A percentile compares a stretch with the other conserved stretches of the same genome.
phyloP scores from a whole-genome alignment of 2,888 invertebrate genomes.

The Yponomeuta malinellus region DNA sequence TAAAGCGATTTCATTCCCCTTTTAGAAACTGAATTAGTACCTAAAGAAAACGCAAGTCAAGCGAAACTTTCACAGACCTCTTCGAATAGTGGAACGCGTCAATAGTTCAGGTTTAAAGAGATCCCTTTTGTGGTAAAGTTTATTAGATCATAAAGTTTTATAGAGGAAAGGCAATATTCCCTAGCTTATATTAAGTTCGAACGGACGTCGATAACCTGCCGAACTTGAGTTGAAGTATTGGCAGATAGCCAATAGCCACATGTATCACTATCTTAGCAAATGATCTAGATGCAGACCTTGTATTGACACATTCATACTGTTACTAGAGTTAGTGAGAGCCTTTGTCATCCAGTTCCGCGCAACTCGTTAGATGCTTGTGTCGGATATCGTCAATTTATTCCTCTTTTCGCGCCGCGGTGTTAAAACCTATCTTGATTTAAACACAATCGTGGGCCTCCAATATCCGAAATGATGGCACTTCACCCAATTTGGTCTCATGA shows the following conservation, averaged over 20 bases:
- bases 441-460: constrained; percentile 43
- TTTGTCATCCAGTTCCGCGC: neutral
- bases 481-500: constrained; percentile 40
- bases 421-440: constrained; percentile 26
- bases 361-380: neutral
- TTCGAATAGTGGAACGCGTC: constrained; percentile 33
- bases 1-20: neutral
- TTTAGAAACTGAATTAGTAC: neutral
- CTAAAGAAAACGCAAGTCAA: neutral
- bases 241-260: constrained; percentile 40
- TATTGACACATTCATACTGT: neutral
- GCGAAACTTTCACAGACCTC: constrained; percentile 9
- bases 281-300: constrained; percentile 4
- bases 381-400: neutral
- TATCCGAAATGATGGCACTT: constrained; percentile 32
- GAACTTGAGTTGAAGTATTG: constrained; percentile 47
- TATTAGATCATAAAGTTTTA: constrained; percentile 30
- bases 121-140: constrained; percentile 48
- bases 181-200: constrained; percentile 51
- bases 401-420: neutral
- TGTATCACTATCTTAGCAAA: neutral
- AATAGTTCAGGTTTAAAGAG: constrained; percentile 52
- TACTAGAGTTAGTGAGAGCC: neutral
- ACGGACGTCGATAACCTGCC: constrained; percentile 62
- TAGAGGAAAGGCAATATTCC: constrained; percentile 49